Base-by-base conservation (phyloP, 1,140 invertebrate genomes). In the Habropoda laboriosa region DNA sequence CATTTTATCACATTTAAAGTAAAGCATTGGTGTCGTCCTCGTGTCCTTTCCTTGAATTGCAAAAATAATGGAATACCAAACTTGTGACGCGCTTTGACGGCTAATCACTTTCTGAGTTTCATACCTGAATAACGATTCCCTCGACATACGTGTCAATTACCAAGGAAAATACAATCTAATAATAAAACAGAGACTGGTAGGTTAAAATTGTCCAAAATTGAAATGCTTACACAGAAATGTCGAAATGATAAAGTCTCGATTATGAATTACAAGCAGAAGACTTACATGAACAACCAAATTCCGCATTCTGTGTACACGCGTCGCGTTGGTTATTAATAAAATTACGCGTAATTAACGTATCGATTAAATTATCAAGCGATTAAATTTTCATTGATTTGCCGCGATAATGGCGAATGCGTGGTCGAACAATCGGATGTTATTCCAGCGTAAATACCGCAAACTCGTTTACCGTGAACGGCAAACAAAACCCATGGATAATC, bases 321-420 rank as follows among this genome's bases (percentile, higher is more conserved):
- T 27, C 5, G 6, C 18, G 7, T 1, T 42, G 32, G 66, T 78
- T 78, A 71, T 78, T 47, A 51, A 71, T 78, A 71, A 71, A 78
- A 78, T 78, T 71, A 71, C 16, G 32, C 21, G 75, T 49, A 71
- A 78, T 78, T 78, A 78, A 40, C 53, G 78, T 53, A 61, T 73
- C 75, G 60, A 53, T 66, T 73, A 38, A 82, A 82, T 80, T 40
- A 60, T 78, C 75, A 18, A 38, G 2, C 45, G 75, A 78, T 78
- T 70, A 71, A 78, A 78, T 71, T 71, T 49, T 71, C 75, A 61
- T 78, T 78, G 75, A 78, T 78, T 71, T 78, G 61, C 53, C 51
- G 13, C 18, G 38, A n/a, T n/a, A 30, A 21, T 8, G 27, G 4
- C 35, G 16, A n/a, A 58, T 7, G 40, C 51, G 10, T 8, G 42